Conservation (phyloP, 2,888 invertebrate species). For the Sericinus montela region DNA sequence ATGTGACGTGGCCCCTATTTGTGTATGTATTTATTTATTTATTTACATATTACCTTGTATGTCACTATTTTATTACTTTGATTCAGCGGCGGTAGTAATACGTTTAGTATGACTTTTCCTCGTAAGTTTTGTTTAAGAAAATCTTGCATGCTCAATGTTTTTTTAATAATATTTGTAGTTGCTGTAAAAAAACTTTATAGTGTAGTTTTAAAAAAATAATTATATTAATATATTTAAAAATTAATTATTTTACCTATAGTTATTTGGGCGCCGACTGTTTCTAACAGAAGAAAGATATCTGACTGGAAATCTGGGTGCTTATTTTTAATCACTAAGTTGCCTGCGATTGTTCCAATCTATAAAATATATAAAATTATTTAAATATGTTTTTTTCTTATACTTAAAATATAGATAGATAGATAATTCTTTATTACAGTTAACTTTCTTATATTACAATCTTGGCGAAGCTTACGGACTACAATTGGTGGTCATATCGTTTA, state of each 20-base stretch:
- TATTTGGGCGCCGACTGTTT: slow-evolving; percentile 42
- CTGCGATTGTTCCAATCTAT: slow-evolving; percentile 73
- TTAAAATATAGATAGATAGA: too few relatives aligned
- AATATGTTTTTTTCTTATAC: too few relatives aligned
- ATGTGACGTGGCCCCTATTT: too few relatives aligned
- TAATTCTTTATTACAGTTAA: too few relatives aligned
- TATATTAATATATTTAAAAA: not conserved
- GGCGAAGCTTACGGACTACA: too few relatives aligned
- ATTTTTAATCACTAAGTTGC: slow-evolving; percentile 85
- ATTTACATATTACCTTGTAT: slow-evolving; percentile 15
- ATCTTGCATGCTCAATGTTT: slow-evolving; percentile 37
- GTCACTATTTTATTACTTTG: slow-evolving; percentile 25
- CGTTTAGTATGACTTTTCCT: slow-evolving; percentile 63
- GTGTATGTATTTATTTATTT: too few relatives aligned
- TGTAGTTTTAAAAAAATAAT: not conserved
- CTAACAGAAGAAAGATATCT: slow-evolving; percentile 79
- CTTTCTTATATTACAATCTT: too few relatives aligned
- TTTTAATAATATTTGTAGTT: not conserved
- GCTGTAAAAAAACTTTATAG: not conserved
- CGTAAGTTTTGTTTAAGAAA: slow-evolving; percentile 49
- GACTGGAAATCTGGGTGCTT: slow-evolving; percentile 82
- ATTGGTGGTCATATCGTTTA: too few relatives aligned
- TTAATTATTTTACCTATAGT: slow-evolving; percentile 33
- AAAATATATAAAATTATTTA: not conserved
- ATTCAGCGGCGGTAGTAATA: slow-evolving; percentile 49